Evolutionary conservation across 2,888 invertebrate species (phyloP), one percentile per base, ranked within the genome.

Genomic region (Tetropium fuscum): DNA sequence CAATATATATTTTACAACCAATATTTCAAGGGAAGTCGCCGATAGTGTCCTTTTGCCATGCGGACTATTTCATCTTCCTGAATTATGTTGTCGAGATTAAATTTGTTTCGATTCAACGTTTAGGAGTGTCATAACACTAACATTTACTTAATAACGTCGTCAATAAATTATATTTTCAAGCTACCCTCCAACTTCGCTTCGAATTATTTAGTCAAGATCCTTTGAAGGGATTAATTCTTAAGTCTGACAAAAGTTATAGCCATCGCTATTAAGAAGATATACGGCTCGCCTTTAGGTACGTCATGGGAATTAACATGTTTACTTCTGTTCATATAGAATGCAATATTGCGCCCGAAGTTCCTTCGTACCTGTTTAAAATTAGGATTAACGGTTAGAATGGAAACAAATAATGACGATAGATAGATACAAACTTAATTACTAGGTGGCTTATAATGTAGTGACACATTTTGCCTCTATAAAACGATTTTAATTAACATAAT

Each of bases 81-180:
- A 41, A 41, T 41, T 41, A 41, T 22, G 11, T 41, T 41, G 41
- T 7, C 22, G 19, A 1, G 47, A 10, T 32, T 45, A 45, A 30
- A 45, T 27, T 30, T 45, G 45, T 32, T 19, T 32, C 41, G n/a
- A 34, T 32, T 47, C 34, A 34, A 30, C 11, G 27, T 34, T 48
- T 19, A 13, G 7, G 25, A 22, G 8, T 51, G 64, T 61, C 61
- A 64, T 41, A 64, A 64, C 54, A 64, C 8, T 16, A 15, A 25
- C 56, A 34, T 59, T 61, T 51, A 44, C 20, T 51, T 61, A 54
- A 61, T 64, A 53, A 51, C 32, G 47, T 53, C 22, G 53, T 53
- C 59, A 30, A 64, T 64, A 64, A 64, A 64, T 64, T 58, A 49
- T 22, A 45, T 27, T 38, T 43, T 15, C 20, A 53, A 64, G 59